Evolutionary conservation across 92 coral and sea anemone genomes (phyloP), one percentile per base, ranked within the genome.

Genomic region (Heteractis magnifica): DNA sequence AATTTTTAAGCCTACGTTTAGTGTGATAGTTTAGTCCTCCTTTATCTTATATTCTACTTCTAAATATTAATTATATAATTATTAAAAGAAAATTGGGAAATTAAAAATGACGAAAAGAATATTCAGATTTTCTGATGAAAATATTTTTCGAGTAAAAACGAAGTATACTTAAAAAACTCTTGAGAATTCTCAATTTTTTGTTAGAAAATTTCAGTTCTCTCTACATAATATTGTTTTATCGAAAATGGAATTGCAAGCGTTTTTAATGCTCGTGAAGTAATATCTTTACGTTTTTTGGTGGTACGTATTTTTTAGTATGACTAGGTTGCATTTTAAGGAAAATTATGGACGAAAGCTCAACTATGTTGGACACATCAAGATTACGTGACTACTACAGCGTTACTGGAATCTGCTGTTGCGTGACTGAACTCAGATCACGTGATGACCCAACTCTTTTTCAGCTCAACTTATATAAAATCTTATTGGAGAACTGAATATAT

Each of bases 381-480:
- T 68, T 21, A 48, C 73, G 73, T 68, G 73, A 68, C 73, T 3
- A 12, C 8, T 10, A 10, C 13, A 23, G 73, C 49, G 49, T 68
- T 20, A 65, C 72, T n/a, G 10, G 8, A 19, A 19, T 65, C 72
- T 23, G 19, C 72, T 68, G 49, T 68, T 20, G 14, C 9, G 73
- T 23, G 73, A 68, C 73, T 68, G 6, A 20, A 7, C 15, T 21
- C 14, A 68, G 16, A 4, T 26, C 49, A 68, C 73, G 73, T 23
- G 73, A 68, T 10, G 12, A 26, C 23, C 49, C 16, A 10, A 4
- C 49, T 48, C 48, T 6, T 68, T 68, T 23, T 20, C 44, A 68
- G 73, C 23, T 68, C 73, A 68, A 68, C 44, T 68, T 26, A 68
- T 68, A 68, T 26, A 68, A 68, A 68, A 68, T 68, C 48, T 26